Base-by-base conservation (phyloP, 2,888 invertebrate genomes). In the Agrotis puta region DNA sequence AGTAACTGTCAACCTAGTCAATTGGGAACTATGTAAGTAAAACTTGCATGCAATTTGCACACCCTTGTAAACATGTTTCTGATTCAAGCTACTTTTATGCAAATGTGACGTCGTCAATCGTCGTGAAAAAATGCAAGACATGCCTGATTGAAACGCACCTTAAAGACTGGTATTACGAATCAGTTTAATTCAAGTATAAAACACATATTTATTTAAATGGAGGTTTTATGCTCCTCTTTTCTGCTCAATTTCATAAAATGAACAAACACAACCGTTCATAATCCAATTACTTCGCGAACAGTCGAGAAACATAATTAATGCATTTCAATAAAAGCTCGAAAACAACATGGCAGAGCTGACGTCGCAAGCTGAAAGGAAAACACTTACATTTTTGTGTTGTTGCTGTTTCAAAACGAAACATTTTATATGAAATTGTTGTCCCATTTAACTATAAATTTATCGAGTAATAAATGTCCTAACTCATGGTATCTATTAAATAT, bases 401-500 rank as follows among this genome's bases (percentile, higher is more conserved):
- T 71, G 50, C 47, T 67, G 43, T 45, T 53, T 67, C 58, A 68
- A 62, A 67, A 54, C 53, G 43, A 74, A 58, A 64, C 54, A 68
- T 68, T 22, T 62, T 16, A 58, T 67, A 77, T 62, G 56, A 67
- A 71, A n/a, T 78, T 73, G 59, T 69, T 69, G 64, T 64, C 63
- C 63, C 67, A 67, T 74, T 73, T 64, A 39, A 74, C 57, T 64
- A 61, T 58, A 16, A 73, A 82, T 80, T 67, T 82, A 82, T 80
- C 11, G 64, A 56, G 67, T 64, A 68, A 79, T 82, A 74, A 80
- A 82, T 82, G 62, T 65, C 47, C 48, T 56, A 68, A 68, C 74
- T 70, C 79, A 67, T 70, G 61, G 64, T 74, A 70, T 63, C 61
- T 77, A 54, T 79, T 77, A 56, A 43, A 61, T 74, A 68, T 70